These are phyloP conservation scores for Emmelina monodactyla DNA, from an alignment of 2,888 invertebrate genomes.

Conservation along the genomic window DNA sequence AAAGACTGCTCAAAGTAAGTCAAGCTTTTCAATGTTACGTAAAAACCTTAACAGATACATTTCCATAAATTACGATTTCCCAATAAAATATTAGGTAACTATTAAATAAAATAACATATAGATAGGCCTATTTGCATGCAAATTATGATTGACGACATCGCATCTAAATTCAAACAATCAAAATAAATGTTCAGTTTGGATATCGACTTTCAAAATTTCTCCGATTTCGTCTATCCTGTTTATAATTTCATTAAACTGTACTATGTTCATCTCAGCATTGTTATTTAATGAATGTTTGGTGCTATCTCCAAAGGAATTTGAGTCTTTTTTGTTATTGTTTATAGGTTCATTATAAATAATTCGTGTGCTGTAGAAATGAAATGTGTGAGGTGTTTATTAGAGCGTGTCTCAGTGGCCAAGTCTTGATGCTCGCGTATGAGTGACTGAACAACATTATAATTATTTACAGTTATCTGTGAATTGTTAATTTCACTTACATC, in stretches of 20 bases:
- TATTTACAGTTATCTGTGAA: conserved; percentile 41
- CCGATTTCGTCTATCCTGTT: conserved; percentile 44
- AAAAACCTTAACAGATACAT: not conserved
- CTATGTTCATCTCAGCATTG: conserved; percentile 34
- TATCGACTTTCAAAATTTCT: conserved; percentile 30
- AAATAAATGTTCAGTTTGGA: no score
- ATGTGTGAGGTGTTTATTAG: conserved; percentile 45
- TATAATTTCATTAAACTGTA: conserved; percentile 44
- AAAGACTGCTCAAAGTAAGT: conserved; percentile 59
- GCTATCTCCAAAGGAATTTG: conserved; percentile 26
- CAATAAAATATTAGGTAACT: no score
- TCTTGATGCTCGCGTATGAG: no score
- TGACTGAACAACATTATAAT: conserved; percentile 54
- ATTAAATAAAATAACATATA: no score
- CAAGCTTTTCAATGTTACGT: conserved; percentile 4
- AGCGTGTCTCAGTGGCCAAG: conserved; percentile 47
- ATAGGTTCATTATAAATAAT: conserved; percentile 32
- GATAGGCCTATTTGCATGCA: no score
- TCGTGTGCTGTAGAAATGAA: conserved; percentile 47
- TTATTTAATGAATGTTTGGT: conserved; percentile 27
- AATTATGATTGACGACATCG: no score
- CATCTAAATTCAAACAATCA: no score
- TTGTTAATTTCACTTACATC: conserved; percentile 25
- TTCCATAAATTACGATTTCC: not conserved
- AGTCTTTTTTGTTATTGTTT: conserved; percentile 33